These are phyloP conservation scores for Dynastes tityus DNA, from an alignment of 2,888 invertebrate genomes.

Conservation along the genomic window DNA sequence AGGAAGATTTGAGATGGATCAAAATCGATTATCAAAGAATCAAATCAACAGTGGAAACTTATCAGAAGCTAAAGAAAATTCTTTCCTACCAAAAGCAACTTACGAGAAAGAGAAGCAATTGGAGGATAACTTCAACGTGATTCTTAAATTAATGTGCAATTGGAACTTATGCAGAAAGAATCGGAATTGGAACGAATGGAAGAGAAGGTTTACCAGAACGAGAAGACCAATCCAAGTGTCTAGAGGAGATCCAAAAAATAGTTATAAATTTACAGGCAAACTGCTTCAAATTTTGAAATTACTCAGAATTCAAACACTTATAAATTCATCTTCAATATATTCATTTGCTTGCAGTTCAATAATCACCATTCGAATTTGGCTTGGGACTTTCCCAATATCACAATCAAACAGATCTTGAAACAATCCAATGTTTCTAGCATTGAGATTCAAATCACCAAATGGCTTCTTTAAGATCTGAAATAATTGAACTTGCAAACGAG, in stretches of 20 bases:
- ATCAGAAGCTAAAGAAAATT: conserved; percentile 30
- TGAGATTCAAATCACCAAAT: too few relatives aligned
- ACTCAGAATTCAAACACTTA: too few relatives aligned
- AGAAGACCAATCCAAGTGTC: conserved; percentile 1
- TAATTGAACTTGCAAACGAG: too few relatives aligned
- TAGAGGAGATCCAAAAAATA: background rate
- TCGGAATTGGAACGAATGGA: background rate
- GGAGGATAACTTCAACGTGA: conserved; percentile 29
- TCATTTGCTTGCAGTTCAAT: too few relatives aligned
- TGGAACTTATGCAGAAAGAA: conserved; percentile 31
- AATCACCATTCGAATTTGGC: too few relatives aligned
- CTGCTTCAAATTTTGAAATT: too few relatives aligned
- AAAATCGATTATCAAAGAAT: conserved; percentile 34
- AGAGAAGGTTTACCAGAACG: conserved; percentile 1
- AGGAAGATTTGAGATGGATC: conserved; percentile 30
- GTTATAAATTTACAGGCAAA: too few relatives aligned
- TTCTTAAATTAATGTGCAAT: background rate
- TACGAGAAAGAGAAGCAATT: conserved; percentile 19
- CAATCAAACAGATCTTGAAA: too few relatives aligned
- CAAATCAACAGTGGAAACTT: conserved; percentile 36
- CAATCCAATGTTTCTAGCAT: too few relatives aligned
- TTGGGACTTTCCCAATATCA: too few relatives aligned
- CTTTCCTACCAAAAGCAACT: background rate
- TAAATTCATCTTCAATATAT: too few relatives aligned
- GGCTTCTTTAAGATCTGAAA: too few relatives aligned